Base-by-base conservation (phyloP, 2,888 invertebrate genomes). In the Blastobasis lacticolella region DNA sequence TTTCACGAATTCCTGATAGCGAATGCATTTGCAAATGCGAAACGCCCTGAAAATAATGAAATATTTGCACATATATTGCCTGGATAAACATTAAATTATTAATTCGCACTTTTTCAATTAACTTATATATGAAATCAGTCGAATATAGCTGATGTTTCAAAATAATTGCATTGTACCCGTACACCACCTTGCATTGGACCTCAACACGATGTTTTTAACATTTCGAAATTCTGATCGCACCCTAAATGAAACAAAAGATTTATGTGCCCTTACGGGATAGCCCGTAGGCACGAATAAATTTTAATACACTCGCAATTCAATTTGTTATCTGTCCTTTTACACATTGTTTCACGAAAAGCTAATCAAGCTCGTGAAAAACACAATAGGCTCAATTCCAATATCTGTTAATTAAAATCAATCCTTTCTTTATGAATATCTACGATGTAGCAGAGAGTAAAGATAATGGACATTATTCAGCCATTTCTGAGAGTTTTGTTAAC, bases 351-450 rank as follows among this genome's bases (percentile, higher is more conserved):
- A 69, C 68, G 71, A 71, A 75, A 81, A 79, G 71, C 81, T 81
- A 82, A 82, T 83, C 80, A 81, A 78, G 67, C 73, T 60, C 58
- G 63, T 61, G 69, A 80, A 79, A 77, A 80, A 77, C 72, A 82
- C 80, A 82, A 82, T 75, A 64, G 75, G 63, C 63, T 62, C 69
- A 63, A 70, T 74, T 73, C 69, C 73, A 71, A 81, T 81, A 82
- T 81, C 78, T 79, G 72, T 81, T 81, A 82, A 83, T 82, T 82
- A 78, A 83, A 81, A 81, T 79, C 80, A 78, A 82, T 78, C 74
- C 76, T 75, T 75, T 70, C 71, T 69, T 73, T 69, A 66, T 69
- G 66, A 68, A 70, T 23, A 23, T 23, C 23, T 46, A 44, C 50
- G 43, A 50, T 54, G 23, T 49, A 41, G 45, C 48, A 46, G 42